Base-by-base conservation (phyloP, 92 coral and sea anemone species). In the Phenganax subtilis region DNA sequence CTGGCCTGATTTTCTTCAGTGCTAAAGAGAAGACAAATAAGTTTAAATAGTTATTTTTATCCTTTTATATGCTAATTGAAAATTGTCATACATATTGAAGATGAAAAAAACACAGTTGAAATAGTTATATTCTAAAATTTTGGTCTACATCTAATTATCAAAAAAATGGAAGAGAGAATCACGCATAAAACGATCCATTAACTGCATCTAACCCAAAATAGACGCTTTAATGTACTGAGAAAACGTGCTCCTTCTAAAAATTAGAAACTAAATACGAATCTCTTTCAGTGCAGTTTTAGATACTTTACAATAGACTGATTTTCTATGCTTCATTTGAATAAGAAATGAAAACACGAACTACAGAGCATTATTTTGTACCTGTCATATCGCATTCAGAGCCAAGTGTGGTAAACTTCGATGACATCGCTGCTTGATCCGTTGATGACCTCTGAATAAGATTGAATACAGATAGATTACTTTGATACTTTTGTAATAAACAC, bases 1-100 rank as follows among this genome's bases (percentile, higher is more conserved):
- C 99, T 44, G 99, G 97, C 81, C 93, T 92, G 84, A 96, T 92
- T 78, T 90, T 96, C 67, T 92, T 94, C 84, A 96, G 86, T 64
- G 86, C 96, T 91, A 80, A 53, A 29, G 51, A 71, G 53, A 54
- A 72, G 15, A 29, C 29, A 29, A 14, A 16, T 14, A 14, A 59
- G 16, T 59, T 59, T 59, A 59, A 1, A 6, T 59, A 59, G 63
- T 57, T 10, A 57, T n/a, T 59, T 59, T 59, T 14, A 14, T 20
- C 65, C 25, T 14, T 59, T 59, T 14, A 37, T 37, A 4, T 37
- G 4, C 47, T 37, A 9, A 69, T 12, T 69, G 44, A 31, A 69
- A 51, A 12, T 69, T 9, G 53, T 51, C 28, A 4, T 37, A 37
- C 47, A 37, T 4, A 37, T 14, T 59, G 1, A 14, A 20, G 1